Evolutionary conservation across 92 coral and sea anemone species (phyloP), one percentile per base, ranked within the genome.

Genomic region (Chrysogorgia sp.): DNA sequence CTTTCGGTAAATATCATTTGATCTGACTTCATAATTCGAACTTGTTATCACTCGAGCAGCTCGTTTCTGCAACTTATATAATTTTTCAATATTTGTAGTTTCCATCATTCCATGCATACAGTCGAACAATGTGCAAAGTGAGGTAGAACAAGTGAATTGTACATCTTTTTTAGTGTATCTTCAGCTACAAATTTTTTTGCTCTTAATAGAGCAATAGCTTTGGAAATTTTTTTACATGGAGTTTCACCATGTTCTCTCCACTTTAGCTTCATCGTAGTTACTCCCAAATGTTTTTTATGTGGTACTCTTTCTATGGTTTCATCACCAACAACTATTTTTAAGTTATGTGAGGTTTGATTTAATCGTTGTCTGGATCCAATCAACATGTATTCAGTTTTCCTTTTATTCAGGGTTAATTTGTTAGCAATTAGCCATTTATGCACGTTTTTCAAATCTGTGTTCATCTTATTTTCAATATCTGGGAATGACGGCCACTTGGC

Each of bases 381-480:
- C 66, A 60, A 14, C 66, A 60, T 60, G 66, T 19, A 60, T 60
- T 60, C 66, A 60, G 66, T 60, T 60, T 60, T 60, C 23, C 63
- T 29, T 37, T 58, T 25, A 23, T 58, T 58, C 25, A 83, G 75
- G 43, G 76, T 75, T 47, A 83, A 63, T 83, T 83, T 83, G 71
- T 83, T 82, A 43, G 70, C 67, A 23, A 32, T 58, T 22, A 71
- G 81, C 86, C 86, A 82, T 17, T 82, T 58, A 47, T 63, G 34
- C 19, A 82, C 35, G 33, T 82, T 58, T 53, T 23, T 52, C 37
- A 80, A 52, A 71, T 82, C 81, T n/a, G 48, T 37, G 60, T 71
- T 71, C 48, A 82, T 71, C 43, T 80, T 50, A 71, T 55, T 41
- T 41, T 69, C 58, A 47, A 81, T 81, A 45, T 29, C 23, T 53